Conservation (phyloP, 2,888 invertebrate species). For the Pyralis farinalis region DNA sequence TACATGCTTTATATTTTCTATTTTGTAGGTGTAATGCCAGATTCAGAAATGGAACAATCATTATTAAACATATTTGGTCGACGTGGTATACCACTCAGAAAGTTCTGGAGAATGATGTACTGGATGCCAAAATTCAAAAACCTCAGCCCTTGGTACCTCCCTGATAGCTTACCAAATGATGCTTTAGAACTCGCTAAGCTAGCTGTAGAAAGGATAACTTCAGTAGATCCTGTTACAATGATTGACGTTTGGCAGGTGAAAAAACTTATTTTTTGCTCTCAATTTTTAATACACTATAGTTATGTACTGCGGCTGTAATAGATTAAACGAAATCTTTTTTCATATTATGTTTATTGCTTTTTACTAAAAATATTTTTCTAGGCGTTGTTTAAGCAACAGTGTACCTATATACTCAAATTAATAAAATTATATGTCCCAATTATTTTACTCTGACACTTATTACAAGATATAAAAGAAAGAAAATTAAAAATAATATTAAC, state of each 20-base stretch:
- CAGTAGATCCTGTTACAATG: slow-evolving; percentile 87
- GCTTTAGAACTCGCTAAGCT: slow-evolving; percentile 88
- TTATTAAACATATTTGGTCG: slow-evolving; percentile 92
- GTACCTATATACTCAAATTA: too few species aligned
- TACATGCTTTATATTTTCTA: slow-evolving; percentile 21
- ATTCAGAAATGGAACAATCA: slow-evolving; percentile 92
- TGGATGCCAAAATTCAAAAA: slow-evolving; percentile 98
- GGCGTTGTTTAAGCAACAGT: too few species aligned
- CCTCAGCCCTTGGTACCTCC: slow-evolving; percentile 92
- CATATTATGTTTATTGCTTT: too few species aligned
- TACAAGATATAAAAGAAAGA: too few species aligned
- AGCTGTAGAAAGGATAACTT: slow-evolving; percentile 91
- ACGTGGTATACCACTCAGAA: slow-evolving; percentile 86
- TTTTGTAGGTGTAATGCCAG: slow-evolving; percentile 91
- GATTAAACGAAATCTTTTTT: too few species aligned
- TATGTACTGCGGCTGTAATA: too few species aligned
- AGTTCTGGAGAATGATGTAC: slow-evolving; percentile 91
- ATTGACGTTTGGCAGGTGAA: slow-evolving; percentile 84
- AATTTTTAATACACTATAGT: too few species aligned
- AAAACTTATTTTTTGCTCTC: slow-evolving; percentile 12
- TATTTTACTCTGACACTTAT: too few species aligned
- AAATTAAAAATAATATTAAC: too few species aligned
- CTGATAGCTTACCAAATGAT: slow-evolving; percentile 88
- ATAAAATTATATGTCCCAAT: too few species aligned
- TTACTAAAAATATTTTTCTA: too few species aligned